A percentile compares a stretch with the other conserved stretches of the same genome.
phyloP scores from a whole-genome alignment of 2,113 vertebrate genomes.

The Tapirus terrestris region DNA sequence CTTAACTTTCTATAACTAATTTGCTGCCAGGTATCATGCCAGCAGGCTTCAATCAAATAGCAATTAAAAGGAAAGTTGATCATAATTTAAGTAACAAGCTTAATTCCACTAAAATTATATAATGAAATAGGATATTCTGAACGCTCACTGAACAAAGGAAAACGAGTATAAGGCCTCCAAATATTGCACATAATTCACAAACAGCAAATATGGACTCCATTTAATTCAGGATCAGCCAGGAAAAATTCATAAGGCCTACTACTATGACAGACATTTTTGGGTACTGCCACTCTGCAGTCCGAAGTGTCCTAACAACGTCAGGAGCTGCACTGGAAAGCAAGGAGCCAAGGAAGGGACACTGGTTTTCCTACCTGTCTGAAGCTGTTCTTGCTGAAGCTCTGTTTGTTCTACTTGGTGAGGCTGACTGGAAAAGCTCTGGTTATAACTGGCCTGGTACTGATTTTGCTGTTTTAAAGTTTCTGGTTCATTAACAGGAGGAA shows the following conservation, averaged over 20 bases:
- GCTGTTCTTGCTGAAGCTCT: constrained; percentile 95
- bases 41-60: constrained; percentile 16
- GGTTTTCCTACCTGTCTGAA: constrained; percentile 93
- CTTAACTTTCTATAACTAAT: neutral
- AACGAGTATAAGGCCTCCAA: neutral
- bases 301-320: neutral
- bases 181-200: neutral
- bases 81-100: neutral
- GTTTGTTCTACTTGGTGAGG: constrained; percentile 93
- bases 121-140: neutral
- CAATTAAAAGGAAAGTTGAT: neutral
- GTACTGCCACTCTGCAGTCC: neutral
- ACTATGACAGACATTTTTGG: neutral
- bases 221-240: neutral
- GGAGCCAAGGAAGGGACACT: constrained; percentile 71
- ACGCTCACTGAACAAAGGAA: neutral
- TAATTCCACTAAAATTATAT: constrained; percentile 22
- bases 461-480: constrained; percentile 94
- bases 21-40: neutral
- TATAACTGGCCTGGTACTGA: constrained; percentile 95
- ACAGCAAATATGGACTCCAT: neutral
- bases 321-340: neutral
- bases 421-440: constrained; percentile 93
- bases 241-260: neutral
- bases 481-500: constrained; percentile 94